Base-by-base conservation (phyloP, 2,797 vertebrate genomes). In the Chelidonichthys spinosus region DNA sequence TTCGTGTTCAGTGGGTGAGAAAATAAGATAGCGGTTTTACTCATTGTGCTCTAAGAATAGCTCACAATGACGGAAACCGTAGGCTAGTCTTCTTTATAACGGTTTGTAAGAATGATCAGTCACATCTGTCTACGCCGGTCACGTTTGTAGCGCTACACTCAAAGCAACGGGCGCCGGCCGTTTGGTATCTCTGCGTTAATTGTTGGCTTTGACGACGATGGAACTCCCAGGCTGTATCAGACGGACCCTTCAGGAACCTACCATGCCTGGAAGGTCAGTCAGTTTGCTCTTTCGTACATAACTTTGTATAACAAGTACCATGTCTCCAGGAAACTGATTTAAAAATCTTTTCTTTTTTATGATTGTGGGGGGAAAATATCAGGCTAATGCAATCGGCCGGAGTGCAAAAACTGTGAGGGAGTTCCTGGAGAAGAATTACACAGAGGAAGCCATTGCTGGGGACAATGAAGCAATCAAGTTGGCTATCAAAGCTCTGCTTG, bases 371-470 rank as follows among this genome's bases (percentile, higher is more conserved):
- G 2, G 2, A 10, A 3, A 15, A 17, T 2, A 36, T 74, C 77
- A 95, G 96, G 94, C 95, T 86, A 96, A 96, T 60, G 96, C 94
- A 61, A 96, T 96, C 54, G 93, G 94, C 55, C 94, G 94, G 13
- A 96, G 92, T 74, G 95, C 94, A 69, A 96, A 97, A 94, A 96
- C 94, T 0, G 94, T 95, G 42, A 91, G 95, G 77, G 94, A 95
- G 87, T 95, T 97, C 94, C 90, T 97, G 88, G 95, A 96, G 91
- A 96, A 96, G 87, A 95, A 96, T 91, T 97, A 95, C 82, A 93
- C 93, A n/a, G 93, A 96, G 43, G 95, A 93, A 85, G 91, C 93
- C 78, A 94, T 95, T 68, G 93, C 94, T 76, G 90, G 93, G 42
- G 94, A 95, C 90, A 96, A 92, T 10, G 94, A 96, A 61, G 82